phyloP scores from a whole-genome alignment of 2,113 vertebrate species.

The Eretmochelys imbricata region DNA sequence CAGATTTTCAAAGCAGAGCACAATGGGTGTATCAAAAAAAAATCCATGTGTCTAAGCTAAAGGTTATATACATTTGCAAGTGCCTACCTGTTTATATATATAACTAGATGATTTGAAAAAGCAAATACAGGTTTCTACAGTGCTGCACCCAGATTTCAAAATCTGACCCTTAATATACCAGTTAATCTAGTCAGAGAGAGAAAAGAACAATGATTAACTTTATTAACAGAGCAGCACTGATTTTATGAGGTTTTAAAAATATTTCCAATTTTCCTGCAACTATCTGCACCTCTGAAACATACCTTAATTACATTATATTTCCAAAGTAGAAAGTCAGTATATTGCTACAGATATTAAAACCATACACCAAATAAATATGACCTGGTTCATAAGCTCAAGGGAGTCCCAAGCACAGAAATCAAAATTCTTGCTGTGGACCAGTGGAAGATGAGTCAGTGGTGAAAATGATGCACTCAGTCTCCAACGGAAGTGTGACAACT shows the following conservation, averaged over 20 bases:
- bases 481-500: neutral
- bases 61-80: neutral
- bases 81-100: neutral
- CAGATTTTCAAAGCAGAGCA: neutral
- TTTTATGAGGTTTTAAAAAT: slow-evolving; percentile 4
- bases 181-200: neutral
- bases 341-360: neutral
- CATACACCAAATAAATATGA: neutral
- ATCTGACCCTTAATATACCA: neutral
- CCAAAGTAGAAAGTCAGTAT: neutral
- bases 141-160: neutral
- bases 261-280: neutral
- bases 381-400: neutral
- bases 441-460: neutral
- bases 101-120: neutral
- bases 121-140: neutral
- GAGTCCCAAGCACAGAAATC: neutral
- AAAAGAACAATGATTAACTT: slow-evolving; percentile 3
- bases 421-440: neutral
- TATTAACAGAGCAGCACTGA: neutral
- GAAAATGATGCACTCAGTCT: neutral
- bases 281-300: neutral
- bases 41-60: neutral
- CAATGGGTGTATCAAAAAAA: neutral
- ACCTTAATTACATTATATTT: neutral